Percentiles rank a stretch among this genome's conserved stretches.
Evolutionary conservation across 2,113 vertebrate genomes (phyloP).

Genomic region (Phoenicopterus ruber): DNA sequence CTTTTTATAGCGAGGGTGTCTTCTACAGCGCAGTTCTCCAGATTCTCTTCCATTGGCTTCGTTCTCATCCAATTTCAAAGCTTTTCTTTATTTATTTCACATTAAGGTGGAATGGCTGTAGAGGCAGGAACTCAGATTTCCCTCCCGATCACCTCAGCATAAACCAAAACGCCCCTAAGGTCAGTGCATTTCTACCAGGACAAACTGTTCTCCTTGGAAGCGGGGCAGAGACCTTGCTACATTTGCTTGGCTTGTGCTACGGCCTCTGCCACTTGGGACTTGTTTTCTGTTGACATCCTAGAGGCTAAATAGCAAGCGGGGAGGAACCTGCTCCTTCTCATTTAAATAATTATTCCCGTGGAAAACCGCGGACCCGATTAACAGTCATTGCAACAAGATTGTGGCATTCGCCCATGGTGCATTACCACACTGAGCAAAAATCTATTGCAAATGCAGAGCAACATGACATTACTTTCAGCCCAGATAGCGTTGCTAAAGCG

Average conservation of each 20-base stretch:
- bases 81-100: background rate
- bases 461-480: background rate
- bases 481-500: background rate
- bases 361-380: background rate
- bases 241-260: background rate
- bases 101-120: slow-evolving; percentile 15
- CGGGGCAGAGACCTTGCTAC: background rate
- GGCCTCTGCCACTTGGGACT: background rate
- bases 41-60: slow-evolving; percentile 31
- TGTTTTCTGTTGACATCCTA: background rate
- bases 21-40: slow-evolving; percentile 10
- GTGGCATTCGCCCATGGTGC: background rate
- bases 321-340: background rate
- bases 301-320: background rate
- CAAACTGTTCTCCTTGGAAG: background rate
- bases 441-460: background rate
- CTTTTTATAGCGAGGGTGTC: slow-evolving; percentile 48
- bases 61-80: background rate
- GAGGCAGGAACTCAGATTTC: background rate
- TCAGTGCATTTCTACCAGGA: background rate
- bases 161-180: background rate
- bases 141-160: background rate
- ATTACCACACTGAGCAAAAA: background rate
- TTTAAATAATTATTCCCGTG: background rate
- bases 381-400: background rate